Percentiles rank a stretch among this genome's conserved stretches.
phyloP scores from a whole-genome alignment of 2,113 vertebrate species.

The Cochlearius cochlearius region DNA sequence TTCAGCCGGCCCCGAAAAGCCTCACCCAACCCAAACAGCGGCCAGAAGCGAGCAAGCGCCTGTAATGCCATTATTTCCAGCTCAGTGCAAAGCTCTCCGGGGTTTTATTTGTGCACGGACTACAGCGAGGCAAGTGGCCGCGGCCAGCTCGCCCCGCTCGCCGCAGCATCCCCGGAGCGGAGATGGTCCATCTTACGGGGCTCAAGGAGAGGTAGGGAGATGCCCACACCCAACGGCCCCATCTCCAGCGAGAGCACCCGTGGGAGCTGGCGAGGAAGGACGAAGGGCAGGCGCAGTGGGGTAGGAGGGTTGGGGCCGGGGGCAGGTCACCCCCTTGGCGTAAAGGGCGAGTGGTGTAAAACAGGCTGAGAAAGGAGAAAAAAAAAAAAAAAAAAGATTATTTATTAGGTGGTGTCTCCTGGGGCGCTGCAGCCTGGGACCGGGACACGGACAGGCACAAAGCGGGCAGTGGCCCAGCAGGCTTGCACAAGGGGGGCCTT shows the following conservation, averaged over 20 bases:
- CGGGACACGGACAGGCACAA: rapidly evolving
- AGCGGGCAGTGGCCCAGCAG: background rate
- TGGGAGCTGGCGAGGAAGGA: background rate
- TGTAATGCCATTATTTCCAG: slow-evolving; percentile 46
- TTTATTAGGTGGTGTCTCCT: background rate
- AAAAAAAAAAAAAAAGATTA: background rate
- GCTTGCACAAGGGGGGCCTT: background rate
- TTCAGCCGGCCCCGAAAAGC: background rate
- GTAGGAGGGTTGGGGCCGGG: no score
- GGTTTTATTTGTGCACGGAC: background rate
- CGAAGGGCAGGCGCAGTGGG: background rate
- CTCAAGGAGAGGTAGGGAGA: background rate
- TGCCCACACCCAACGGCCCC: background rate
- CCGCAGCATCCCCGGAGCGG: background rate
- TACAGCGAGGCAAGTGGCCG: background rate
- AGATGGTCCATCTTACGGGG: background rate
- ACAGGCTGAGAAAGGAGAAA: background rate
- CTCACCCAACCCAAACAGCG: background rate
- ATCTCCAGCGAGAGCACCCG: rapidly evolving
- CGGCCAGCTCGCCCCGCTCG: background rate
- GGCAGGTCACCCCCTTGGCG: rapidly evolving
- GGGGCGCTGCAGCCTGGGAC: background rate
- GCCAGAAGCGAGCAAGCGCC: background rate
- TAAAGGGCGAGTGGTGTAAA: background rate
- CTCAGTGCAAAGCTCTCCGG: background rate